These are phyloP conservation scores for Drosophila pruinosa DNA, from an alignment of 1,140 invertebrate species.

Conservation along the genomic window DNA sequence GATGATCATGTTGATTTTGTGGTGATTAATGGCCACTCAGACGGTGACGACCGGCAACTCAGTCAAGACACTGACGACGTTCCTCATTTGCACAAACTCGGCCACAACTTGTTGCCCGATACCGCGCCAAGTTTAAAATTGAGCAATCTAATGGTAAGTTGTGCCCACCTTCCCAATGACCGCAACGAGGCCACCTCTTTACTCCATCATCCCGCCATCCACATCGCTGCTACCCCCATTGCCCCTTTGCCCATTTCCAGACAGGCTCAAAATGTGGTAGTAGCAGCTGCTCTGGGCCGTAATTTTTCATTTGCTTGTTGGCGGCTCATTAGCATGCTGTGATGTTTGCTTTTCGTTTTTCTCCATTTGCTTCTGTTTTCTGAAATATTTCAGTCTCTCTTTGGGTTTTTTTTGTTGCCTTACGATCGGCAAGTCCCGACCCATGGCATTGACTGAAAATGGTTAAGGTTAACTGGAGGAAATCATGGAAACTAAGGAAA, in stretches of 20 bases:
- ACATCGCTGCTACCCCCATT: neutral
- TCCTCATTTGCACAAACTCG: conserved; percentile 61
- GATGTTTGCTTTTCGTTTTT: conserved; percentile 49
- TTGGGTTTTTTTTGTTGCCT: conserved; percentile 1
- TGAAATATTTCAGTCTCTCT: conserved; percentile 13
- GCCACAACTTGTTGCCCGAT: conserved; percentile 77
- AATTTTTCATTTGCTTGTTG: conserved; percentile 30
- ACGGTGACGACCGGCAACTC: neutral
- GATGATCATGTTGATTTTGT: conserved; percentile 79
- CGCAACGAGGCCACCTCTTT: too few species aligned
- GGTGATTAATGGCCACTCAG: conserved; percentile 70
- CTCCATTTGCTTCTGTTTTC: conserved; percentile 24
- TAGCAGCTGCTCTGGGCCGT: conserved; percentile 22
- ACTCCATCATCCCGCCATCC: neutral
- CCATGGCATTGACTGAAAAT: conserved; percentile 78
- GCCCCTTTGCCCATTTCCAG: neutral
- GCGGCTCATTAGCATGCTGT: conserved; percentile 67
- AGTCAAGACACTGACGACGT: conserved; percentile 36
- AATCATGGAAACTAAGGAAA: conserved; percentile 35
- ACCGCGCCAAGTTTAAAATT: conserved; percentile 82
- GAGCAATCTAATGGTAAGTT: conserved; percentile 83
- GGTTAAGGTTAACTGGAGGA: conserved; percentile 30
- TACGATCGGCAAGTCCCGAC: conserved; percentile 33
- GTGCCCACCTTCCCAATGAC: conserved; percentile 21
- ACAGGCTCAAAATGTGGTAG: conserved; percentile 38